A percentile compares a stretch with the other conserved stretches of the same genome.
Evolutionary conservation across 2,113 vertebrate genomes (phyloP).

Genomic region (Junco hyemalis): DNA sequence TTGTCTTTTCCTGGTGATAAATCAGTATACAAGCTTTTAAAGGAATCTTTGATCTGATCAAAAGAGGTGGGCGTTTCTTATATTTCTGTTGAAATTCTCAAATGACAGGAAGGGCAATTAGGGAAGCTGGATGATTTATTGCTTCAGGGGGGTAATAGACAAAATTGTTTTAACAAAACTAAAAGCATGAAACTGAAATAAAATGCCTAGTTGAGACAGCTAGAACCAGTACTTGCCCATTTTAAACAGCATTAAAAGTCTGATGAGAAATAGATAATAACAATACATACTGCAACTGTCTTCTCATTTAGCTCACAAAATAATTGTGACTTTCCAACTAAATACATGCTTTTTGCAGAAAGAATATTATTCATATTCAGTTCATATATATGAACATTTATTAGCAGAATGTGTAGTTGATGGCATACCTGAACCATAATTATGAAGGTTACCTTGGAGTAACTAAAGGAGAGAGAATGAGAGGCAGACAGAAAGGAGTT

Average conservation of each 20-base stretch:
- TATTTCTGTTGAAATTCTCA: slow-evolving; percentile 38
- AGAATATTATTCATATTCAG: neutral
- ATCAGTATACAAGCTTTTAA: slow-evolving; percentile 3
- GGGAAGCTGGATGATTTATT: slow-evolving; percentile 20
- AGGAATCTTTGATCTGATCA: slow-evolving; percentile 27
- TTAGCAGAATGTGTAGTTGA: neutral
- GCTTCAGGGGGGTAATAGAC: neutral
- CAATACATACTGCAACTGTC: neutral
- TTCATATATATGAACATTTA: neutral
- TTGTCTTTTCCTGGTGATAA: neutral
- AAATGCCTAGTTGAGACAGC: neutral
- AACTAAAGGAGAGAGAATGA: neutral
- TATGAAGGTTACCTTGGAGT: neutral
- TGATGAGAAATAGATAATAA: neutral
- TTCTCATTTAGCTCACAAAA: neutral
- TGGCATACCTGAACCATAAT: neutral
- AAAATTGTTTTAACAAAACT: neutral
- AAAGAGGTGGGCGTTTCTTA: slow-evolving; percentile 21
- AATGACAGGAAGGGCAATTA: slow-evolving; percentile 14
- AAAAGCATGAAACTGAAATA: neutral
- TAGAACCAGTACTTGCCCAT: neutral
- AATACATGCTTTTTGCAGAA: neutral
- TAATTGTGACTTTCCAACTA: neutral
- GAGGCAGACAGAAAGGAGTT: neutral
- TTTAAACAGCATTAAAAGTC: neutral